These are phyloP conservation scores for Rallus limicola DNA, from an alignment of 2,113 vertebrate genomes.

Conservation along the genomic window DNA sequence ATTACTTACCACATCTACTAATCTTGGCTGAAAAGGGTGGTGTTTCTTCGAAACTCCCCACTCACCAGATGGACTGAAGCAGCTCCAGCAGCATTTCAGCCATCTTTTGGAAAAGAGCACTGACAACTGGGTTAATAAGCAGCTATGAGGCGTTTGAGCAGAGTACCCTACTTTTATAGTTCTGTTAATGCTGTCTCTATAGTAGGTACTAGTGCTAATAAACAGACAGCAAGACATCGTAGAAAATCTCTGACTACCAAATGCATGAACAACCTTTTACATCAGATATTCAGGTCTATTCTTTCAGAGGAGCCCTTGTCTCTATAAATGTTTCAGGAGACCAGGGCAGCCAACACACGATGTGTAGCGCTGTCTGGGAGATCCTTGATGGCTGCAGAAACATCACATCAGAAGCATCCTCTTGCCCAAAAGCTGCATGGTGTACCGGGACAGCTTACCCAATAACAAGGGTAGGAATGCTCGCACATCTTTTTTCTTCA, in stretches of 20 bases:
- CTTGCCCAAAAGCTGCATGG: neutral
- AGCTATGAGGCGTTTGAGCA: neutral
- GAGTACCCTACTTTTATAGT: neutral
- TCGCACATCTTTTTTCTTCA: neutral
- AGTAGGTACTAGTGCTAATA: neutral
- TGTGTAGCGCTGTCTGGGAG: neutral
- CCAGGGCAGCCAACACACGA: neutral
- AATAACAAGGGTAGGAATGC: neutral
- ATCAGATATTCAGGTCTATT: neutral
- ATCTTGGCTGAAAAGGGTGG: neutral
- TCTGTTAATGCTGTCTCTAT: neutral
- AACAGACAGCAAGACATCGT: neutral
- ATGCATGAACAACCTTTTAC: neutral
- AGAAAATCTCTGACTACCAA: neutral
- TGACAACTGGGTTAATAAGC: neutral
- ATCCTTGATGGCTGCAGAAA: neutral
- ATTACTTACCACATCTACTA: neutral
- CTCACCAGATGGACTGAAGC: neutral
- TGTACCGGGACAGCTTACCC: neutral
- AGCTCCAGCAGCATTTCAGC: neutral
- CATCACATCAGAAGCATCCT: neutral
- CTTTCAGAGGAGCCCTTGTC: neutral
- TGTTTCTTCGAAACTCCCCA: neutral
- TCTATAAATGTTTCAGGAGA: neutral
- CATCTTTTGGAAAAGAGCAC: neutral